These are phyloP conservation scores for Chrysogorgia sp. DNA, from an alignment of 92 coral and sea anemone species.

Conservation along the genomic window DNA sequence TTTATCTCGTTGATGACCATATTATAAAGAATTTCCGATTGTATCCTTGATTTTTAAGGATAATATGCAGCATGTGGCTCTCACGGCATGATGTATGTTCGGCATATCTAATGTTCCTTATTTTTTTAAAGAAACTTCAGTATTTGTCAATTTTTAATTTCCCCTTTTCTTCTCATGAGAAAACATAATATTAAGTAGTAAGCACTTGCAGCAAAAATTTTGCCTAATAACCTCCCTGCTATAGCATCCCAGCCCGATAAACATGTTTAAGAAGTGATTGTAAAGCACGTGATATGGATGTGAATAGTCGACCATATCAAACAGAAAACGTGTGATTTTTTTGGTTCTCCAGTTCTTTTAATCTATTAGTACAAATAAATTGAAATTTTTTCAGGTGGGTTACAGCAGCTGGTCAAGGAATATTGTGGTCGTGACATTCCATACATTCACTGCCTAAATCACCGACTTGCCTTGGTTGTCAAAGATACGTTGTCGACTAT, in stretches of 20 bases:
- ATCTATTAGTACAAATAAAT: conserved; percentile 7
- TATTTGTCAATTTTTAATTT: no score
- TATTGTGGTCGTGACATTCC: conserved; percentile 15
- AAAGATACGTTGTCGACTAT: conserved; percentile 32
- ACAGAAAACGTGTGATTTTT: neutral
- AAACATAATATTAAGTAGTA: no score
- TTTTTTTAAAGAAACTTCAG: no score
- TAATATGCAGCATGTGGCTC: neutral
- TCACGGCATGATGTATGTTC: no score
- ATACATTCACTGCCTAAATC: no score
- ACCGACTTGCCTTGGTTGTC: conserved; percentile 22
- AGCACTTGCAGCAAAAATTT: no score
- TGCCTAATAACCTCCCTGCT: no score
- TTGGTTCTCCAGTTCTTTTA: neutral
- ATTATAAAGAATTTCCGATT: neutral
- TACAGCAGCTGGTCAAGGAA: conserved; percentile 14
- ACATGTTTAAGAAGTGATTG: neutral
- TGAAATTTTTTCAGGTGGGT: conserved; percentile 11
- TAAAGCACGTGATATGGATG: neutral
- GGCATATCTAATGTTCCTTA: no score
- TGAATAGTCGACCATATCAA: neutral
- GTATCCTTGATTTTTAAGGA: neutral
- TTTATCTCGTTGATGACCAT: neutral
- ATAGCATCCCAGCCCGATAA: no score
- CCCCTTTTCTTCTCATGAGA: no score